Evolutionary conservation across 2,113 vertebrate genomes (phyloP), one percentile per base, ranked within the genome.

Genomic region (Mastomys natalensis): DNA sequence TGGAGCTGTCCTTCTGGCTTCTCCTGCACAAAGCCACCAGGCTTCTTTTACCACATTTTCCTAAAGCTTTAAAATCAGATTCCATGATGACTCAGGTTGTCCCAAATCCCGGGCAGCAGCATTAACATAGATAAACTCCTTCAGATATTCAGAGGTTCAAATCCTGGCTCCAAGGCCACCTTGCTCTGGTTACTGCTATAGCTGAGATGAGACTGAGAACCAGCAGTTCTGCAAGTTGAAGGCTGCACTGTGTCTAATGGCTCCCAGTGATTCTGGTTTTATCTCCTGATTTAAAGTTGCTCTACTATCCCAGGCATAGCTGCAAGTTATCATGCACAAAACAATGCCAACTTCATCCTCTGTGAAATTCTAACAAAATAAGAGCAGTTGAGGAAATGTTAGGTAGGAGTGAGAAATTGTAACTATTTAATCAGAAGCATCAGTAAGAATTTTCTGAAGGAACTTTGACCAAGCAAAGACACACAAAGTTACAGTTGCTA

Each of bases 101-200:
- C 34, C 43, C 73, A 87, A 82, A 74, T 84, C 91, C 72, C 80
- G 40, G 85, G 55, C 51, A 93, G 55, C 82, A 84, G 89, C 55
- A 95, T 66, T 78, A 94, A 74, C 29, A 92, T 66, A 94, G 95
- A 97, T 77, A 95, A 94, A 95, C 92, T 91, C 95, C 76, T 84
- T 62, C 48, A 96, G 77, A 87, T 53, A 48, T 64, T 62, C 64
- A 70, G 80, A 64, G 76, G 0, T 91, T 89, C 82, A 53, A 72
- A 92, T 92, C n/a, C 72, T 34, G 68, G 45, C 53, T 95, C 73
- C 95, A 86, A 94, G 90, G 7, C 81, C 85, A 55, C 43, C 70
- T 86, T 68, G 64, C 58, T 82, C 37, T 45, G 92, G 68, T 94
- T 40, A 92, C 66, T 48, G 43, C 77, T 74, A 64, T 58, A 77